phyloP scores from a whole-genome alignment of 2,797 vertebrate species.

The Notamacropus eugenii region DNA sequence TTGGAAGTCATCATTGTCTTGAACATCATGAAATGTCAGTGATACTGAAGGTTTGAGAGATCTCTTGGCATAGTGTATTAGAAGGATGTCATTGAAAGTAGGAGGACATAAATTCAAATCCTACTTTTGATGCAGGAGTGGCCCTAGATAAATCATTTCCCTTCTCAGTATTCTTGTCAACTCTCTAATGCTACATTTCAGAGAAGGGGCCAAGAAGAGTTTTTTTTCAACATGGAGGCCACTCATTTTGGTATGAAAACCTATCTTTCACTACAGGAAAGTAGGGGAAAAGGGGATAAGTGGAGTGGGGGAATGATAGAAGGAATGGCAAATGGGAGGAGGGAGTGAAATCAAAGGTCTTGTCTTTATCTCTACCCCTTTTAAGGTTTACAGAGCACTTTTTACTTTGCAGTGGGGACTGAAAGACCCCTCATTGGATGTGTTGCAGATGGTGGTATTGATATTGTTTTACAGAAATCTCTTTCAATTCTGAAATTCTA shows the following conservation, averaged over 20 bases:
- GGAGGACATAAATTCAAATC: neutral
- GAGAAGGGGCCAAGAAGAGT: neutral
- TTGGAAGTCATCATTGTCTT: neutral
- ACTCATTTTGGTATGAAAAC: neutral
- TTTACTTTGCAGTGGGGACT: neutral
- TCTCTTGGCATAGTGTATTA: neutral
- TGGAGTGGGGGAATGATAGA: no score
- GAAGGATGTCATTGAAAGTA: neutral
- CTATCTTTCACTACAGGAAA: no score
- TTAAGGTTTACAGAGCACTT: neutral
- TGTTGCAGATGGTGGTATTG: neutral
- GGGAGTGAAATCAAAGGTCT: neutral
- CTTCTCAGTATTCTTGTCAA: neutral
- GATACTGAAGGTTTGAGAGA: neutral
- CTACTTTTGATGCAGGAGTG: neutral
- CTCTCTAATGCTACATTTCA: neutral
- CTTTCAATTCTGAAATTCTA: neutral
- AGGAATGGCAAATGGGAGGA: no score
- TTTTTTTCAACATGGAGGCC: neutral
- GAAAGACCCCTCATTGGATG: neutral
- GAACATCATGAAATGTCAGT: neutral
- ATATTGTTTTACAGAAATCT: neutral
- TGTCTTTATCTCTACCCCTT: neutral
- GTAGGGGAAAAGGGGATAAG: no score
- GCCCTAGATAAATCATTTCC: neutral